phyloP scores from a whole-genome alignment of 92 coral and sea anemone genomes.

The Siderastrea radians region DNA sequence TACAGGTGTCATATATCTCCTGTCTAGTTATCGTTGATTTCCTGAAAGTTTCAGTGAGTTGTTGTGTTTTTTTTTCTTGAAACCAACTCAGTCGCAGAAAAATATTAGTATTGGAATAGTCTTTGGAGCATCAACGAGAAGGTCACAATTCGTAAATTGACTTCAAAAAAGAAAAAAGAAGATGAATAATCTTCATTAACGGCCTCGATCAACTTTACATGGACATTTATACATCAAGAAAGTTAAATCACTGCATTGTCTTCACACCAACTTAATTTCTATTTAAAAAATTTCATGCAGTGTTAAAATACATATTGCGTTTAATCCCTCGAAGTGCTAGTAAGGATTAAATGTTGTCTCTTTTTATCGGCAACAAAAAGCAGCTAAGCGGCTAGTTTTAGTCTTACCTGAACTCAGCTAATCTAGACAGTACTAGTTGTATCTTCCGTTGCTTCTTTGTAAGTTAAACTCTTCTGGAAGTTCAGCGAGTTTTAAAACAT shows the following conservation, averaged over 20 bases:
- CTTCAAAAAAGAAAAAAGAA: not conserved
- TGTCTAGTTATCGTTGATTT: not conserved
- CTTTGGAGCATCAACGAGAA: not conserved
- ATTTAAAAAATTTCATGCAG: not conserved
- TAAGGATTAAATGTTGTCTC: not conserved
- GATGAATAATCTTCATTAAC: too few relatives aligned
- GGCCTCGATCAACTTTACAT: not conserved
- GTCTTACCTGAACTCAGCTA: slow-evolving; percentile 1
- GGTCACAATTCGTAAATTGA: not conserved
- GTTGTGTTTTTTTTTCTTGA: not conserved
- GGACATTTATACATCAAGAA: too few relatives aligned
- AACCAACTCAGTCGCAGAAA: not conserved
- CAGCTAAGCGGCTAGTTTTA: not conserved
- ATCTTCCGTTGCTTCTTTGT: not conserved
- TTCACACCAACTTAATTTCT: not conserved
- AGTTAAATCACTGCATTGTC: not conserved
- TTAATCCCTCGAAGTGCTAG: not conserved
- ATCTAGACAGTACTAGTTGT: not conserved
- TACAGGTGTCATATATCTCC: not conserved
- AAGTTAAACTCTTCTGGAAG: slow-evolving; percentile 10
- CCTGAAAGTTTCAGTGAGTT: not conserved
- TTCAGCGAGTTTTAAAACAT: slow-evolving; percentile 1
- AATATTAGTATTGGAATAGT: not conserved
- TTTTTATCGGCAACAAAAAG: not conserved
- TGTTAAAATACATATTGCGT: not conserved